A percentile compares a stretch with the other conserved stretches of the same genome.
These are phyloP conservation scores for Pheosia tremula DNA, from an alignment of 2,888 invertebrate species.

Conservation along the genomic window DNA sequence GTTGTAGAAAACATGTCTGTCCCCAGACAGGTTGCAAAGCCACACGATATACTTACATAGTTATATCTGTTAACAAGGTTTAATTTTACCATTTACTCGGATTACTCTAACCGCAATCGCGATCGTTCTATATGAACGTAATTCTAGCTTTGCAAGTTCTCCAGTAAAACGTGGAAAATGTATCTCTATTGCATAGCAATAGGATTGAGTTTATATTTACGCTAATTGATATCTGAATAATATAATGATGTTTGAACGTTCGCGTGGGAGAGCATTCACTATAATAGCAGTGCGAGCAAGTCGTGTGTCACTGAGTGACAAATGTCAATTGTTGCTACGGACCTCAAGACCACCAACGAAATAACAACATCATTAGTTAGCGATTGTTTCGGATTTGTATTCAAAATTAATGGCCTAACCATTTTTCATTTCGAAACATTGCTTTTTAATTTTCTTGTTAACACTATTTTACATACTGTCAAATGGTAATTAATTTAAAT, in stretches of 20 bases:
- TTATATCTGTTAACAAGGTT: conserved; percentile 48
- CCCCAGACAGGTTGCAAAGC: conserved; percentile 42
- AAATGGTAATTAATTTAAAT: neutral
- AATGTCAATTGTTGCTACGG: conserved; percentile 46
- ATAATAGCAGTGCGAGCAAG: conserved; percentile 46
- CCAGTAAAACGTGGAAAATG: conserved; percentile 31
- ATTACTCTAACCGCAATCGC: conserved; percentile 63
- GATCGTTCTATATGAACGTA: conserved; percentile 52
- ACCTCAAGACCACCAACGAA: conserved; percentile 48
- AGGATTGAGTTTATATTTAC: conserved; percentile 34
- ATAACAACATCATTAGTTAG: conserved; percentile 15
- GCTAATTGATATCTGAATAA: conserved; percentile 24
- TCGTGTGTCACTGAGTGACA: conserved; percentile 50
- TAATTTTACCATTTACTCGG: conserved; percentile 62
- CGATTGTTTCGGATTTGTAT: conserved; percentile 15
- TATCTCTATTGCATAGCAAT: conserved; percentile 28
- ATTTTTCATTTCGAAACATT: conserved; percentile 2
- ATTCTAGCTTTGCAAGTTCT: conserved; percentile 48
- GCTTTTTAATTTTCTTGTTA: neutral
- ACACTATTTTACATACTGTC: neutral
- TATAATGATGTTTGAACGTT: conserved; percentile 38
- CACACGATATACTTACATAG: conserved; percentile 33
- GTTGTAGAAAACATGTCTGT: conserved; percentile 6
- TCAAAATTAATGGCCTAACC: conserved; percentile 13
- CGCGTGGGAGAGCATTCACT: conserved; percentile 53